Base-by-base conservation (phyloP, 2,888 invertebrate genomes). In the Dolichomitus sp. region DNA sequence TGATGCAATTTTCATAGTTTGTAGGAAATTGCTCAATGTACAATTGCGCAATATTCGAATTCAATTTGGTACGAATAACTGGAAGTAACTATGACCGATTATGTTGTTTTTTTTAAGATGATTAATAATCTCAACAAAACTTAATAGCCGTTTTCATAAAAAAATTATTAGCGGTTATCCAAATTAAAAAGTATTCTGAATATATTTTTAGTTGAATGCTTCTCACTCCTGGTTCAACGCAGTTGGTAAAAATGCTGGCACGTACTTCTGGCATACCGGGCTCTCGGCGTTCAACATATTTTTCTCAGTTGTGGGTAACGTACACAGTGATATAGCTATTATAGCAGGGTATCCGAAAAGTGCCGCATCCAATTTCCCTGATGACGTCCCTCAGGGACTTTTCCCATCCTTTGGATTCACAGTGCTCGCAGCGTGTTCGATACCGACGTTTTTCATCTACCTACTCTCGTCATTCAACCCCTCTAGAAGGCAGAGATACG, bases 331-430 rank as follows among this genome's bases (percentile, higher is more conserved):
- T 77, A 81, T 33, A 42, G 40, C 42, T 23, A 45, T 42, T 45
- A 19, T 17, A 37, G 42, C 23, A 42, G 27, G 42, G 86, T 87
- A 86, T 88, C 88, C 90, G 91, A 91, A 91, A 92, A 92, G 91
- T 90, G 90, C 89, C 89, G 89, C 90, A 90, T 92, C 91, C 92
- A 92, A 93, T 93, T 93, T 92, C 89, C 89, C 90, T 91, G 92
- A 92, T 92, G 90, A 93, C 88, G 89, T 89, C 89, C 91, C 91
- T 90, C 72, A 70, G 92, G 91, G 91, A 91, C 74, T 74, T 73
- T 78, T 69, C 73, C 73, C 72, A 76, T 81, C 72, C 78, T 69
- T 57, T 74, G 77, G 66, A 83, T 83, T 79, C 69, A 69, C 42
- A 17, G 61, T 57, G 30, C 69, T 66, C 23, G 19, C 76, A 17